Conservation (phyloP, 2,888 invertebrate species). For the Beris morrisii region DNA sequence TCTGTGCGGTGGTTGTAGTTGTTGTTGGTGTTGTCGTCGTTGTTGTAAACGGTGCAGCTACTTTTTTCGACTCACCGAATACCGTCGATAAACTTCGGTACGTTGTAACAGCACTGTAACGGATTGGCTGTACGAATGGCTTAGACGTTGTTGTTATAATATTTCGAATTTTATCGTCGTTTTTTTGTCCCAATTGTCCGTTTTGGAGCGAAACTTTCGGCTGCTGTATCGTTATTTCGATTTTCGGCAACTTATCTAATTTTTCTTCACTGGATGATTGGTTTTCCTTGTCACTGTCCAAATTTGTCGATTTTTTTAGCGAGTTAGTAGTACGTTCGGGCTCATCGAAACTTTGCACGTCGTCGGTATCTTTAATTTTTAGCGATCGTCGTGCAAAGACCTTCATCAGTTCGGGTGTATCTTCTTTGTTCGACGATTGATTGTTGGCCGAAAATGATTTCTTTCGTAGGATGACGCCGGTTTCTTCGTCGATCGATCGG, state of each 20-base stretch:
- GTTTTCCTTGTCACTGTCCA: conserved; percentile 77
- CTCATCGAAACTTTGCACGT: conserved; percentile 24
- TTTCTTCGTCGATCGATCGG: conserved; percentile 38
- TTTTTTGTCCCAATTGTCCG: neutral
- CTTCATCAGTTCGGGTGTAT: conserved; percentile 78
- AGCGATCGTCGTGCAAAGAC: conserved; percentile 80
- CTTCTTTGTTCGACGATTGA: conserved; percentile 55
- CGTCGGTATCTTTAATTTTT: conserved; percentile 68
- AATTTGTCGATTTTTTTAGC: conserved; percentile 60
- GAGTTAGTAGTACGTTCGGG: conserved; percentile 40
- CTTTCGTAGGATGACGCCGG: conserved; percentile 51
- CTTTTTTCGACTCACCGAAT: conserved; percentile 29
- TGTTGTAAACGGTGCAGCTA: conserved; percentile 5
- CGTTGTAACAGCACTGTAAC: conserved; percentile 33
- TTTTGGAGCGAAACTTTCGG: conserved; percentile 15
- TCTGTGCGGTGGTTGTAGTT: conserved; percentile 35
- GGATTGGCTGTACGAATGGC: conserved; percentile 34
- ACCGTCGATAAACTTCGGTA: conserved; percentile 31
- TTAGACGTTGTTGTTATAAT: conserved; percentile 35
- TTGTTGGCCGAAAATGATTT: conserved; percentile 49
- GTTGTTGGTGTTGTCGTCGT: conserved; percentile 39
- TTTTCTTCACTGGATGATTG: conserved; percentile 61
- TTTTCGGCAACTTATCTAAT: conserved; percentile 51
- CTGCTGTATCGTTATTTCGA: conserved; percentile 36
- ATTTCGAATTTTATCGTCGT: conserved; percentile 20